Evolutionary conservation across 2,797 vertebrate genomes (phyloP), one percentile per base, ranked within the genome.

Genomic region (Pogonophryne albipinna): DNA sequence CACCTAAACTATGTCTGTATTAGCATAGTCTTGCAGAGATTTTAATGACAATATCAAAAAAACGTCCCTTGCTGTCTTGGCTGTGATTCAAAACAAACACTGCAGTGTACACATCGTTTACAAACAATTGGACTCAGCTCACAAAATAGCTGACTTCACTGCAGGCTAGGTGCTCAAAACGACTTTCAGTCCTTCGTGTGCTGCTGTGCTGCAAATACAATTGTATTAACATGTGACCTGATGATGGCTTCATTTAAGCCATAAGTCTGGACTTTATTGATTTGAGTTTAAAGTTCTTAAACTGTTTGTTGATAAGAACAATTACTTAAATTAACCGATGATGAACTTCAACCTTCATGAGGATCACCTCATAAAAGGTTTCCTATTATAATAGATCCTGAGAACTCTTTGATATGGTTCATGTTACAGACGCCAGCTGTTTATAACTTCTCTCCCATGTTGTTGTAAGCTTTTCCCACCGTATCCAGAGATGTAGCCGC

Each of bases 401-500:
- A 66, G 23, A 77, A 64, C 17, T 52, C n/a, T 47, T 27, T 66
- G 55, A 82, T 66, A 45, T 75, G 71, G 71, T 67, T 76, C 7
- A 76, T 23, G 44, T 68, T 55, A 64, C 51, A 23, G 63, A 65
- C 15, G 15, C 8, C 31, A 19, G 17, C 13, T 16, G 23, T 62
- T 73, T 38, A 42, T 71, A 58, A 47, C 23, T 31, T 60, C 20
- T 59, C 20, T 16, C 15, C n/a, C 0, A 10, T 3, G 2, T 3
- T 41, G 17, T 4, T 47, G 9, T 60, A 46, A 46, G 76, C 31
- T 67, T 70, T 15, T 58, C 90, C 45, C 73, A 99, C 98, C 89
- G 97, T 98, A 82, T 99, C 98, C 81, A 99, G 87, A 72, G 97
- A 97, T 45, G 97, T 96, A 49, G 97, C 97, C 5, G 97, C 97